These are phyloP conservation scores for Apantesis nais DNA, from an alignment of 2,888 invertebrate species.

Conservation along the genomic window DNA sequence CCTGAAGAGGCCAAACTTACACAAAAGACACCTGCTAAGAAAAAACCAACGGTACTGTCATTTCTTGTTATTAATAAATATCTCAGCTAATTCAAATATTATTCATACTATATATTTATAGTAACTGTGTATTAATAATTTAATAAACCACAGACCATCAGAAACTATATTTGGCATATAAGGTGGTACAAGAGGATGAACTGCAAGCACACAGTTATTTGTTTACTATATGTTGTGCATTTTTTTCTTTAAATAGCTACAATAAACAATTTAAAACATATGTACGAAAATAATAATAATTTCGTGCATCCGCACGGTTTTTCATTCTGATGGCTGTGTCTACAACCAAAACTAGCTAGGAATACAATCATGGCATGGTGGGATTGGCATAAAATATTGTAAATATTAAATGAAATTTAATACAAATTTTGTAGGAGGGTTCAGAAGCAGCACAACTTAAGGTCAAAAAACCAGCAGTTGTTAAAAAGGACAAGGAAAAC, in stretches of 20 bases:
- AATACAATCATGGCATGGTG: neutral
- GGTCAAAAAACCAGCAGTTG: slow-evolving; percentile 80
- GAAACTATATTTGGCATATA: neutral
- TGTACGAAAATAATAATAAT: neutral
- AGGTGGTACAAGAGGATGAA: neutral
- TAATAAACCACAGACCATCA: neutral
- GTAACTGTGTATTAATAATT: neutral
- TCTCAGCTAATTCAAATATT: slow-evolving; percentile 58
- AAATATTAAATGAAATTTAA: slow-evolving; percentile 32
- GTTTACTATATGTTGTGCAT: neutral
- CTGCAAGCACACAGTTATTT: neutral
- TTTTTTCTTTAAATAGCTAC: neutral
- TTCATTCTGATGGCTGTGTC: too few relatives aligned
- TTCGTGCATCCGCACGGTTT: too few relatives aligned
- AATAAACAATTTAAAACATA: neutral
- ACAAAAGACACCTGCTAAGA: slow-evolving; percentile 82
- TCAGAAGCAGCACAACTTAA: slow-evolving; percentile 79
- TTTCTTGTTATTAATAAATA: slow-evolving; percentile 61
- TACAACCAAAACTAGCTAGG: neutral
- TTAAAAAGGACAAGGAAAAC: slow-evolving; percentile 69
- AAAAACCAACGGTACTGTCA: slow-evolving; percentile 78
- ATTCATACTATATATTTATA: slow-evolving; percentile 5
- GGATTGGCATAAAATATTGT: slow-evolving; percentile 5
- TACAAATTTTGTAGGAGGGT: slow-evolving; percentile 71
- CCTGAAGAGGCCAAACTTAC: slow-evolving; percentile 82